Evolutionary conservation across 2,113 vertebrate genomes (phyloP).

Genomic region (Eublepharis macularius): DNA sequence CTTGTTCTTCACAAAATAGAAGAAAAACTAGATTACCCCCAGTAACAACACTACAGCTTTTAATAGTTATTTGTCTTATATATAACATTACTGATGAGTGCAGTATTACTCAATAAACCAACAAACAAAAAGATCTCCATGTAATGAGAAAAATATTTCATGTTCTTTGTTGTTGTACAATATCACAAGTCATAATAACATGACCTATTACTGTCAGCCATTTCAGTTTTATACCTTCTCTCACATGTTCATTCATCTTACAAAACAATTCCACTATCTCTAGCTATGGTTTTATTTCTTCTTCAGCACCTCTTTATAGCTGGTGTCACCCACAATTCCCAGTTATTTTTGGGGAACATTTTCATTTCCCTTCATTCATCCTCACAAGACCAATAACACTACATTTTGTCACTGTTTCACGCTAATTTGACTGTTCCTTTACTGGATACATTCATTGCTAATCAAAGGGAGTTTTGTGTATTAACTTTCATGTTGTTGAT

Average conservation of each 20-base stretch:
- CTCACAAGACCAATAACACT: neutral
- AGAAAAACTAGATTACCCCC: neutral
- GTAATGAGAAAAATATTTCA: neutral
- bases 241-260: neutral
- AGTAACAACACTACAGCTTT: neutral
- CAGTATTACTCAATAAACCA: neutral
- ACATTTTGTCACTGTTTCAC: neutral
- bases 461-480: neutral
- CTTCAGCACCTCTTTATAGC: neutral
- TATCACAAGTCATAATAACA: neutral
- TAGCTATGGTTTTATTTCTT: neutral
- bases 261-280: neutral
- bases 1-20: neutral
- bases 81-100: neutral
- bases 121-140: neutral
- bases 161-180: neutral
- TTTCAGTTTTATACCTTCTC: neutral
- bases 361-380: conserved; percentile 3
- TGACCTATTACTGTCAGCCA: neutral
- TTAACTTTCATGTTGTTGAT: neutral
- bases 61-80: neutral
- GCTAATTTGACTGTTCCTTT: neutral
- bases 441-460: neutral
- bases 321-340: neutral
- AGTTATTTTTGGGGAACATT: neutral